phyloP scores from a whole-genome alignment of 1,140 invertebrate species.

The Paralvinella palmiformis region DNA sequence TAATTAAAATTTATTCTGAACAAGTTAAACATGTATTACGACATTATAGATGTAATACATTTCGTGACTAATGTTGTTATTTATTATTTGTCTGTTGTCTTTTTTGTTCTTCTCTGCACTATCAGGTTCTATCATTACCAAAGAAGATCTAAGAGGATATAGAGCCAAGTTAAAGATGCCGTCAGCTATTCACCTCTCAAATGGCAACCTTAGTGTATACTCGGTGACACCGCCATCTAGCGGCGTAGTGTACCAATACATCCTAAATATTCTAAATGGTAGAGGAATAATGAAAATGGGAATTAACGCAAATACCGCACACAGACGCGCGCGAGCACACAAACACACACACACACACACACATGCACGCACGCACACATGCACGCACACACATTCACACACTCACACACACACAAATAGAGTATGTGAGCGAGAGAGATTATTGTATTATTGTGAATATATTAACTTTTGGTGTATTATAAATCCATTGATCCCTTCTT shows the following conservation, averaged over 20 bases:
- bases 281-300: too few species aligned
- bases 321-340: neutral
- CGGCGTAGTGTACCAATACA: constrained; percentile 71
- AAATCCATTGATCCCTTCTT: too few species aligned
- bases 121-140: constrained; percentile 37
- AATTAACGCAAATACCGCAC: neutral
- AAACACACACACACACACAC: constrained; percentile 3
- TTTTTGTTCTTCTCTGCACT: too few species aligned
- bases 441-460: too few species aligned
- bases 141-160: constrained; percentile 36
- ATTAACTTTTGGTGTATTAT: too few species aligned
- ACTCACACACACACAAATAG: too few species aligned
- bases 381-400: neutral
- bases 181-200: constrained; percentile 21
- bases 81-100: too few species aligned
- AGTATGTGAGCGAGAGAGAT: too few species aligned
- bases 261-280: constrained; percentile 72
- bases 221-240: constrained; percentile 71
- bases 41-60: too few species aligned
- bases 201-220: constrained; percentile 60
- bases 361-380: neutral
- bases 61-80: too few species aligned
- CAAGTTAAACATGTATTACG: too few species aligned
- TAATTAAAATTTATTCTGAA: too few species aligned
- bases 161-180: constrained; percentile 20